Conservation (phyloP, 2,888 invertebrate species). For the Eubasilissa splendida region DNA sequence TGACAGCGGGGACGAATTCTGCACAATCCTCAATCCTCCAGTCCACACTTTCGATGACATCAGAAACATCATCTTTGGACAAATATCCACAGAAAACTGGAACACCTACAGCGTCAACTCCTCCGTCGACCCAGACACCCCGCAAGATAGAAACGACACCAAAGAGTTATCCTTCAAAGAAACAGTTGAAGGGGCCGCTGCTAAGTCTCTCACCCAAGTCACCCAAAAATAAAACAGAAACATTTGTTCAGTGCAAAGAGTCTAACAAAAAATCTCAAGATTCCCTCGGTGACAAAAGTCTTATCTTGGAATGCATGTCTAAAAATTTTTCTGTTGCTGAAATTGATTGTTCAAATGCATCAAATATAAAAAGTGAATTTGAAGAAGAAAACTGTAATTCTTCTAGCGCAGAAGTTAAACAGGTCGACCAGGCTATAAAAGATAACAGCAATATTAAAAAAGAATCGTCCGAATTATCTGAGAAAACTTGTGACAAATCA, state of each 20-base stretch:
- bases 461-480: not conserved
- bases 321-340: not conserved
- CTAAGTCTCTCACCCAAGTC: not conserved
- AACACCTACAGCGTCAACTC: constrained; percentile 29
- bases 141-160: not conserved
- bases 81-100: constrained; percentile 46
- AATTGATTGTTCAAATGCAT: constrained; percentile 3
- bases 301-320: constrained; percentile 24
- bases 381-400: not conserved
- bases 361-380: not conserved
- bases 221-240: constrained; percentile 12
- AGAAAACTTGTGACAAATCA: not conserved
- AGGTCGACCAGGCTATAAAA: not conserved
- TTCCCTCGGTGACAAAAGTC: not conserved
- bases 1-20: constrained; percentile 42
- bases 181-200: constrained; percentile 1
- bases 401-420: not conserved
- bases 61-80: constrained; percentile 56
- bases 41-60: constrained; percentile 55
- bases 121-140: not conserved
- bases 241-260: not conserved
- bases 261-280: constrained; percentile 5
- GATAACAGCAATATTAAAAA: not conserved
- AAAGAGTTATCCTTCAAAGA: constrained; percentile 10
- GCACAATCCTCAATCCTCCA: constrained; percentile 30